phyloP scores from a whole-genome alignment of 2,888 invertebrate species.

The Chesias legatella region DNA sequence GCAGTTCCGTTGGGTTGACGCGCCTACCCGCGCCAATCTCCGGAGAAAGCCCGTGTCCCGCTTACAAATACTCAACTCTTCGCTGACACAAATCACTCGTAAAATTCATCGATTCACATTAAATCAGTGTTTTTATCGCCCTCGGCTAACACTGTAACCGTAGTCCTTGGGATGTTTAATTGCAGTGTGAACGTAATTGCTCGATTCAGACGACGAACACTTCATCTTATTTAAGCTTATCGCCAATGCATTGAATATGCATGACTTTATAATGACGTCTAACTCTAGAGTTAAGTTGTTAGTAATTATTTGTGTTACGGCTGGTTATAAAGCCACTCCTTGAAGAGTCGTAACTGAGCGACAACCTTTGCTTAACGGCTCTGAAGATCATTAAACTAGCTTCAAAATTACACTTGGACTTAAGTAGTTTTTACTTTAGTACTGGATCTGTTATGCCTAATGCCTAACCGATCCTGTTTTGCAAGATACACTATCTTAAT shows the following conservation, averaged over 20 bases:
- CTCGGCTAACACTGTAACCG: slow-evolving; percentile 45
- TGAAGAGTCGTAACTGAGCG: slow-evolving; percentile 30
- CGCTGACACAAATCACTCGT: slow-evolving; percentile 56
- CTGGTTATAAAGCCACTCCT: slow-evolving; percentile 38
- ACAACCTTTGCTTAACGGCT: slow-evolving; percentile 27
- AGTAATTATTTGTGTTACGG: slow-evolving; percentile 36
- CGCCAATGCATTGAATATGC: slow-evolving; percentile 47
- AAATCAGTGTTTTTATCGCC: slow-evolving; percentile 53
- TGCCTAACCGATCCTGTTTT: slow-evolving; percentile 13
- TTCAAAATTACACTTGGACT: slow-evolving; percentile 20
- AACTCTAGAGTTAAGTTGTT: slow-evolving; percentile 42
- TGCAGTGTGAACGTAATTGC: slow-evolving; percentile 49
- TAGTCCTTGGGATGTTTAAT: slow-evolving; percentile 53
- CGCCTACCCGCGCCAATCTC: slow-evolving; percentile 47
- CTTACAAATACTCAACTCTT: slow-evolving; percentile 54
- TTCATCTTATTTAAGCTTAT: slow-evolving; percentile 54
- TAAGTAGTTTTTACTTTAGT: slow-evolving; percentile 14
- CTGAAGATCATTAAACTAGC: slow-evolving; percentile 24
- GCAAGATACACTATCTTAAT: slow-evolving; percentile 3
- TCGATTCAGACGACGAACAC: slow-evolving; percentile 47
- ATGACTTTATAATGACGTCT: slow-evolving; percentile 50
- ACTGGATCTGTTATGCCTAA: slow-evolving; percentile 8
- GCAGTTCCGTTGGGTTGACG: slow-evolving; percentile 61
- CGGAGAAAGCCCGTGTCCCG: slow-evolving; percentile 69
- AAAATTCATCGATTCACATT: slow-evolving; percentile 58